Evolutionary conservation across 64 coral and sea anemone genomes (phyloP), one percentile per base, ranked within the genome.

Genomic region (Pocillopora verrucosa): DNA sequence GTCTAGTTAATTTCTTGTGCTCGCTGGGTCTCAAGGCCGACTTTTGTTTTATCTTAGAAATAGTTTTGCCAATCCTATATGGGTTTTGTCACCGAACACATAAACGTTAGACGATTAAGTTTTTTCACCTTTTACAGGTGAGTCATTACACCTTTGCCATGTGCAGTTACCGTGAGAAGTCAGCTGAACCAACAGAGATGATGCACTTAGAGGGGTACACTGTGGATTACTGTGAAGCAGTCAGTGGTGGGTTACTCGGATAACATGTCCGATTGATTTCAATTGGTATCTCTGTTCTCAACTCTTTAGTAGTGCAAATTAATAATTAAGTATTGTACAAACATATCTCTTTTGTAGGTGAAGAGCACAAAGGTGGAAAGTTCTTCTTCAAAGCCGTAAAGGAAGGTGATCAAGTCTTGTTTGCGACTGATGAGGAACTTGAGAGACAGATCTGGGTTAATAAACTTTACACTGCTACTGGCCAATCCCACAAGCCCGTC

Each of bases 371-470:
- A 65, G 97, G 91, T 73, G 97, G 93, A 51, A 95, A 84, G 75
- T 99, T 95, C 63, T 95, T 93, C 80, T 99, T 99, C 73, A 86
- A 95, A 89, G 94, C 93, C n/a, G 94, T 99, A 0, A 95, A 99
- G 61, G 97, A 99, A 87, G 97, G 97, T 26, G 94, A 99, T 74
- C 91, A 93, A 36, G 89, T 95, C 58, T 73, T 90, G 11, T 95
- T 99, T 93, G 91, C 93, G 5, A 91, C 91, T 73, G 97, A 99
- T 56, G 97, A 99, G 35, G 97, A 99, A 61, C 88, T 95, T 5
- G 97, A 99, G 15, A 88, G 97, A 63, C 94, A 94, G 36, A 95
- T 99, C 86, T 99, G 97, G 97, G 97, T 99, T 1, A 95, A 99
- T 70, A 99, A 99, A 84, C 88, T 99, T 13, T 99, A 92, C 73